Percentiles rank a stretch among this genome's conserved stretches.
These are phyloP conservation scores for Cylindroiulus punctatus DNA, from an alignment of 2,888 invertebrate genomes.

Conservation along the genomic window DNA sequence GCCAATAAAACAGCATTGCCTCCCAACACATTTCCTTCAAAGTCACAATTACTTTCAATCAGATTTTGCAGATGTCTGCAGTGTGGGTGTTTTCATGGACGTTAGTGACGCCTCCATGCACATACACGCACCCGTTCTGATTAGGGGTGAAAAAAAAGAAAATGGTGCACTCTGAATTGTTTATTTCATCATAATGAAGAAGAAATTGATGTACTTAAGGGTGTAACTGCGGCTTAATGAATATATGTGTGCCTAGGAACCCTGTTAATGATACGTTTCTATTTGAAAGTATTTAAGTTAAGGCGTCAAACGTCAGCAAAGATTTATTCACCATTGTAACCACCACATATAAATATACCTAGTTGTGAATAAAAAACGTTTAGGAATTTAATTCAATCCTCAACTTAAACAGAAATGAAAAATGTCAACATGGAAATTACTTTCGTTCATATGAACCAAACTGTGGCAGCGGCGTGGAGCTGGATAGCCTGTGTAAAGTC, in stretches of 20 bases:
- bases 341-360: slow-evolving; percentile 83
- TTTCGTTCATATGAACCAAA: slow-evolving; percentile 76
- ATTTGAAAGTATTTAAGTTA: slow-evolving; percentile 77
- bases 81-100: slow-evolving; percentile 69
- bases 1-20: slow-evolving; percentile 75
- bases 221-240: slow-evolving; percentile 84
- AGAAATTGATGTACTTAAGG: slow-evolving; percentile 71
- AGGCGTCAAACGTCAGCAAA: slow-evolving; percentile 87
- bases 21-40: slow-evolving; percentile 91
- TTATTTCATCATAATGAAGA: neutral
- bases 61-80: slow-evolving; percentile 81
- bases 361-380: slow-evolving; percentile 38
- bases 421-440: neutral
- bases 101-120: slow-evolving; percentile 65
- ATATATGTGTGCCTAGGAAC: slow-evolving; percentile 84
- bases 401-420: too few relatives aligned
- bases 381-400: too few relatives aligned
- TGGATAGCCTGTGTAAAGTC: slow-evolving; percentile 70
- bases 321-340: slow-evolving; percentile 74
- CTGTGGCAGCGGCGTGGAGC: slow-evolving; percentile 84
- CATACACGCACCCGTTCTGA: slow-evolving; percentile 65
- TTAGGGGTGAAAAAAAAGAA: too few relatives aligned
- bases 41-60: slow-evolving; percentile 87
- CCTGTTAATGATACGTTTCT: slow-evolving; percentile 76
- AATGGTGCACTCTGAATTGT: neutral